Percentiles rank a stretch among this genome's conserved stretches.
Conservation (phyloP, 2,888 invertebrate species). For the Ligdia adustata region DNA sequence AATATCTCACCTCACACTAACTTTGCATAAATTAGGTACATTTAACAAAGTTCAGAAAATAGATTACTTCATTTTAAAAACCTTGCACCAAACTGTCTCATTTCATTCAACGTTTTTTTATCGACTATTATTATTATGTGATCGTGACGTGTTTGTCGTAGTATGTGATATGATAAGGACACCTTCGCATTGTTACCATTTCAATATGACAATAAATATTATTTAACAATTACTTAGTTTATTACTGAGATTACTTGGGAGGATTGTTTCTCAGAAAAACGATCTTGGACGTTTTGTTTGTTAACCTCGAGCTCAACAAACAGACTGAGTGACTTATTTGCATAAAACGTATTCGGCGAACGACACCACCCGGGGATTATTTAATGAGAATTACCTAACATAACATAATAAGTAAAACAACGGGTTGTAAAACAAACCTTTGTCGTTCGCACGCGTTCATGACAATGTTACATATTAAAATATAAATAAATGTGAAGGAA, state of each 20-base stretch:
- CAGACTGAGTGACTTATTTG: conserved; percentile 53
- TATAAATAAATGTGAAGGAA: conserved; percentile 3
- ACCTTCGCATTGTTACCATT: too few relatives aligned
- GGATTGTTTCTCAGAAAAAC: conserved; percentile 53
- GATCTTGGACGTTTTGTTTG: conserved; percentile 48
- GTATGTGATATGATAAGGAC: too few relatives aligned
- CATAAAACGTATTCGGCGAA: conserved; percentile 64
- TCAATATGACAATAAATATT: conserved; percentile 23
- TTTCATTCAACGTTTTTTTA: too few relatives aligned
- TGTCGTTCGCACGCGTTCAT: conserved; percentile 44
- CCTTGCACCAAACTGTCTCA: too few relatives aligned
- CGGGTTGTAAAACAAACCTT: conserved; percentile 47
- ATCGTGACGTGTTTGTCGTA: too few relatives aligned
- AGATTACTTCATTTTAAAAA: too few relatives aligned
- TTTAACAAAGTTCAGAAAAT: too few relatives aligned
- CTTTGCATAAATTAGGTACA: too few relatives aligned
- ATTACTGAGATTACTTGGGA: conserved; percentile 40
- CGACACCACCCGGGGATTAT: conserved; percentile 55
- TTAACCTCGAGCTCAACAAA: conserved; percentile 53
- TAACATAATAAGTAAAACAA: conserved; percentile 53
- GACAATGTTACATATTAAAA: conserved; percentile 12
- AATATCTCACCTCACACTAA: too few relatives aligned
- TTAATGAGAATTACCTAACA: conserved; percentile 57
- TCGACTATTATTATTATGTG: too few relatives aligned
- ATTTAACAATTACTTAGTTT: conserved; percentile 39